phyloP scores from a whole-genome alignment of 2,113 vertebrate genomes.

The Promerops cafer region DNA sequence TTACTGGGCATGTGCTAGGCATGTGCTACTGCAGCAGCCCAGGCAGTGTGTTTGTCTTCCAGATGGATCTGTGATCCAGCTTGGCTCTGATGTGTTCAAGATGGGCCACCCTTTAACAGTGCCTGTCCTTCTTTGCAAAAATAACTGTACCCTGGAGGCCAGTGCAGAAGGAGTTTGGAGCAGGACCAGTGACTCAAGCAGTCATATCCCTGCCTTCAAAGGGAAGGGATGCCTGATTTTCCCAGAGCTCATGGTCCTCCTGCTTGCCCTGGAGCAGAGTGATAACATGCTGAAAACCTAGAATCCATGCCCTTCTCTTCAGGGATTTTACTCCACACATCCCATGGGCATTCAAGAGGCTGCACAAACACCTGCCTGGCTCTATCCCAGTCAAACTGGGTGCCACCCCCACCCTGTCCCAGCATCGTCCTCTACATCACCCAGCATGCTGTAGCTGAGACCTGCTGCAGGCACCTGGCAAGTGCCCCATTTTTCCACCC shows the following conservation, averaged over 20 bases:
- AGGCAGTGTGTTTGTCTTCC: background rate
- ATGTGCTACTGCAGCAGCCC: background rate
- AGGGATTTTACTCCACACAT: background rate
- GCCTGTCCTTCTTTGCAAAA: background rate
- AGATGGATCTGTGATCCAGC: background rate
- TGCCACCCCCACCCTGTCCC: accelerated
- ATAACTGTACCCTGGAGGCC: background rate
- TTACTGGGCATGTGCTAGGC: background rate
- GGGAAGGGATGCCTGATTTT: background rate
- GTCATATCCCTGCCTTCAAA: background rate
- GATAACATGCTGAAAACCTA: background rate
- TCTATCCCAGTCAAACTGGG: background rate
- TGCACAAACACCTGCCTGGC: background rate
- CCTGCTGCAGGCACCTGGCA: background rate
- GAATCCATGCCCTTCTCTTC: background rate
- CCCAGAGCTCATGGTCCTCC: background rate
- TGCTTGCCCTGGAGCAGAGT: background rate
- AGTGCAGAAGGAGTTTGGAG: background rate
- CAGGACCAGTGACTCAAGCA: background rate
- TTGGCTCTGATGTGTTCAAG: background rate
- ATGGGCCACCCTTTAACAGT: background rate
- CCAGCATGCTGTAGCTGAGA: background rate
- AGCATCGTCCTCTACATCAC: accelerated
- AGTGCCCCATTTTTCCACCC: background rate
- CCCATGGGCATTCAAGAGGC: background rate